A percentile compares a stretch with the other conserved stretches of the same genome.
Conservation (phyloP, 2,888 invertebrate species). For the Acrobasis repandana region DNA sequence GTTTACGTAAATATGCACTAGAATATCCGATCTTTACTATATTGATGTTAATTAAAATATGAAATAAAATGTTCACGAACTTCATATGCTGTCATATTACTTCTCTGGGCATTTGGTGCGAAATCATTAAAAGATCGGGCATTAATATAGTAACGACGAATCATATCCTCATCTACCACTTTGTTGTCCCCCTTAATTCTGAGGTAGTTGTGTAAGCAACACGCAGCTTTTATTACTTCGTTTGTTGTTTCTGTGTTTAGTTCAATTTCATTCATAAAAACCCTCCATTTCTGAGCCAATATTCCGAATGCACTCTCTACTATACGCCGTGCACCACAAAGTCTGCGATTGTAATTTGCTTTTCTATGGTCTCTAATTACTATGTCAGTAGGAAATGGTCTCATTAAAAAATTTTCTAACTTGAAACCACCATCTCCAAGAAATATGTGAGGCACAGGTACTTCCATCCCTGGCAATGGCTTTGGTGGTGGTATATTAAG, state of each 20-base stretch:
- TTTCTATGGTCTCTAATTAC: constrained; percentile 19
- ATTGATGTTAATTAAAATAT: constrained; percentile 25
- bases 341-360: constrained; percentile 25
- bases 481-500: constrained; percentile 34
- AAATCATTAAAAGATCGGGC: constrained; percentile 24
- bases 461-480: constrained; percentile 38
- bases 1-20: neutral
- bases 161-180: constrained; percentile 23
- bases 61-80: constrained; percentile 26
- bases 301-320: constrained; percentile 24
- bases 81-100: constrained; percentile 24
- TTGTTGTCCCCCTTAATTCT: constrained; percentile 24
- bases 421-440: constrained; percentile 41
- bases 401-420: constrained; percentile 23
- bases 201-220: constrained; percentile 20
- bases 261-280: constrained; percentile 20
- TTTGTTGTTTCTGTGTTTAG: constrained; percentile 19
- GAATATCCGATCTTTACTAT: constrained; percentile 20
- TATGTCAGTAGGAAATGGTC: constrained; percentile 23
- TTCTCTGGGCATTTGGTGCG: constrained; percentile 24
- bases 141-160: constrained; percentile 22
- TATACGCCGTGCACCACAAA: constrained; percentile 24
- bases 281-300: constrained; percentile 26
- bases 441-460: constrained; percentile 37
- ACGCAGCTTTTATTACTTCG: no score